These are phyloP conservation scores for Latheticus oryzae DNA, from an alignment of 2,888 invertebrate species.

Conservation along the genomic window DNA sequence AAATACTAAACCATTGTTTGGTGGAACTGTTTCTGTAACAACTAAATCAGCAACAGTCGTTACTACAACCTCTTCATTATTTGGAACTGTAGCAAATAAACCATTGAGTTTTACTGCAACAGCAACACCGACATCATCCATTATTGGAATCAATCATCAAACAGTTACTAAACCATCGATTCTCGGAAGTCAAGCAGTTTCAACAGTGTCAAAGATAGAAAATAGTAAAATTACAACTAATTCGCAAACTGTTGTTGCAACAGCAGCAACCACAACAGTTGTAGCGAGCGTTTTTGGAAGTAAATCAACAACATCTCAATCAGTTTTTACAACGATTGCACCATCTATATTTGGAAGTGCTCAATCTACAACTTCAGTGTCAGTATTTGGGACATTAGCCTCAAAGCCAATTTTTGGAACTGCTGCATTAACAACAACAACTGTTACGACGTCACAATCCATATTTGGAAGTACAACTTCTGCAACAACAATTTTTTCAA, in stretches of 20 bases:
- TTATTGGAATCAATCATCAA: slow-evolving; percentile 6
- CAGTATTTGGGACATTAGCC: too few relatives aligned
- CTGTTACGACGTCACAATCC: slow-evolving; percentile 46
- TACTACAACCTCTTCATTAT: slow-evolving; percentile 50
- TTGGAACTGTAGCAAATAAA: slow-evolving; percentile 56
- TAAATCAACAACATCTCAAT: slow-evolving; percentile 49
- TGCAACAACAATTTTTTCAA: slow-evolving; percentile 40
- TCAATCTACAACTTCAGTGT: neutral
- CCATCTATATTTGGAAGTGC: slow-evolving; percentile 9
- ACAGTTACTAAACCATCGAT: neutral
- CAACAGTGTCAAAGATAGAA: too few relatives aligned
- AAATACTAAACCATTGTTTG: neutral
- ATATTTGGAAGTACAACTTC: slow-evolving; percentile 35
- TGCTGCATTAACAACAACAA: slow-evolving; percentile 3
- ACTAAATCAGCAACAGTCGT: slow-evolving; percentile 19
- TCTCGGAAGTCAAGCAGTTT: neutral
- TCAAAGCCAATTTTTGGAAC: neutral
- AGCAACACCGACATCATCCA: slow-evolving; percentile 20
- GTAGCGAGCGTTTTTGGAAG: slow-evolving; percentile 54
- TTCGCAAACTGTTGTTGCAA: too few relatives aligned
- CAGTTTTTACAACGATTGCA: slow-evolving; percentile 39
- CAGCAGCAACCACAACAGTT: slow-evolving; percentile 31
- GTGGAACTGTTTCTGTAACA: neutral
- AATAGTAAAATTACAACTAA: too few relatives aligned
- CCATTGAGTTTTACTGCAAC: slow-evolving; percentile 22